Conservation (phyloP, 2,888 invertebrate genomes). For the Mimas tiliae region DNA sequence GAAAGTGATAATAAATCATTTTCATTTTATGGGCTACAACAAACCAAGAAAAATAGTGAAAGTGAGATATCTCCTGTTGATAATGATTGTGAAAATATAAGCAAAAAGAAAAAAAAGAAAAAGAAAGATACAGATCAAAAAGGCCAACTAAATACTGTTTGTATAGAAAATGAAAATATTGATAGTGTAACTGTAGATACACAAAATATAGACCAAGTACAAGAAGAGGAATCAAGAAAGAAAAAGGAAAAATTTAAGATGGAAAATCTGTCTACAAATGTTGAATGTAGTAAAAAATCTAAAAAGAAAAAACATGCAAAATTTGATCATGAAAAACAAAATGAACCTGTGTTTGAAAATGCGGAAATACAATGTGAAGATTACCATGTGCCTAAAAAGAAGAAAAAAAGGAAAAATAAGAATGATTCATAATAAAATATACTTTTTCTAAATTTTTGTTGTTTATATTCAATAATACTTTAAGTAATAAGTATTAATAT, state of each 20-base stretch:
- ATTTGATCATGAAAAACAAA: conserved; percentile 32
- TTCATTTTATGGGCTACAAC: conserved; percentile 38
- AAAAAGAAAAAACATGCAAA: conserved; percentile 41
- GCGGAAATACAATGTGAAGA: conserved; percentile 36
- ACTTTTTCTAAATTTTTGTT: not conserved
- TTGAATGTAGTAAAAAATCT: conserved; percentile 36
- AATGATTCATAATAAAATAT: not conserved
- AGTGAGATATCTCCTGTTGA: conserved; percentile 31
- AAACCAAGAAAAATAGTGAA: conserved; percentile 26
- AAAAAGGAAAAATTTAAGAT: conserved; percentile 37
- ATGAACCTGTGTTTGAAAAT: conserved; percentile 25
- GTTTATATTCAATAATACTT: not conserved
- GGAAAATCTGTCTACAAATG: not conserved
- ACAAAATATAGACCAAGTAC: conserved; percentile 33
- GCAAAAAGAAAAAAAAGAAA: conserved; percentile 53
- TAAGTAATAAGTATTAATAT: too few relatives aligned
- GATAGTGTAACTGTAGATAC: conserved; percentile 9
- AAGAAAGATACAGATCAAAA: conserved; percentile 39
- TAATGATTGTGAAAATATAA: conserved; percentile 29
- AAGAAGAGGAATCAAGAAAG: conserved; percentile 31
- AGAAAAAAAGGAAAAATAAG: conserved; percentile 68
- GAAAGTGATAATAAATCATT: conserved; percentile 45
- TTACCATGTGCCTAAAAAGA: conserved; percentile 61
- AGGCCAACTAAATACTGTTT: conserved; percentile 16
- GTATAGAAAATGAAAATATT: conserved; percentile 25